A percentile compares a stretch with the other conserved stretches of the same genome.
Conservation (phyloP, 2,113 vertebrate genomes). For the Myocastor coypus region DNA sequence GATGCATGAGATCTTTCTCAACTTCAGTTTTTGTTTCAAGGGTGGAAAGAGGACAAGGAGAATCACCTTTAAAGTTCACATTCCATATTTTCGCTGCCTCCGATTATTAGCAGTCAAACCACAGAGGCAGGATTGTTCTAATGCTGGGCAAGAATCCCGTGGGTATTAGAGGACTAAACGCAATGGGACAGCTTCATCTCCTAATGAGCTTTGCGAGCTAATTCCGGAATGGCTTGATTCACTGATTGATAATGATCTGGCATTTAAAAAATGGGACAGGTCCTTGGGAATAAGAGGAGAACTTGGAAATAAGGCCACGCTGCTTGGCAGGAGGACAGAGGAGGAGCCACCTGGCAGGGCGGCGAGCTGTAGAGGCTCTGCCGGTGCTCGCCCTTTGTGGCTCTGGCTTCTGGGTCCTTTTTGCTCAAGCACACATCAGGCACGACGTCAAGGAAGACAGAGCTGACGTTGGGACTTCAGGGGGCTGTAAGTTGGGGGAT, state of each 20-base stretch:
- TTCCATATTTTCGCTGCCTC: neutral
- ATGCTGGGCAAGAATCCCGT: neutral
- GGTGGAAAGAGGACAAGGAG: slow-evolving; percentile 7
- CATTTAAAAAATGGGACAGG: slow-evolving; percentile 49
- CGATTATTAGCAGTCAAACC: neutral
- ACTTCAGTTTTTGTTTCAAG: slow-evolving; percentile 61
- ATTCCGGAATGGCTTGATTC: slow-evolving; percentile 46
- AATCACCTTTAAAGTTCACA: neutral
- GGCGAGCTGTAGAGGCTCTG: neutral
- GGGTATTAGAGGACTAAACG: slow-evolving; percentile 42
- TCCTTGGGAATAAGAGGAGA: slow-evolving; percentile 36
- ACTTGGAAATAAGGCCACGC: neutral
- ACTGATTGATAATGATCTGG: slow-evolving; percentile 49
- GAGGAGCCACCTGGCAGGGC: neutral
- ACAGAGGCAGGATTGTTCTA: neutral
- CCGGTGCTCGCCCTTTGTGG: neutral
- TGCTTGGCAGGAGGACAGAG: slow-evolving; percentile 48
- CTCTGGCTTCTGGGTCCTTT: neutral
- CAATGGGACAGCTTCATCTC: neutral
- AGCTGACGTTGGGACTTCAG: neutral
- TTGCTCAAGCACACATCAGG: neutral
- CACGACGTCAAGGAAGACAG: neutral
- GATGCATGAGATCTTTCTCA: slow-evolving; percentile 11
- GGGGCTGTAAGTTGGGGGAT: neutral
- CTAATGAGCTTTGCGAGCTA: slow-evolving; percentile 49